Base-by-base conservation (phyloP, 2,113 vertebrate species). In the Perccottus glenii region DNA sequence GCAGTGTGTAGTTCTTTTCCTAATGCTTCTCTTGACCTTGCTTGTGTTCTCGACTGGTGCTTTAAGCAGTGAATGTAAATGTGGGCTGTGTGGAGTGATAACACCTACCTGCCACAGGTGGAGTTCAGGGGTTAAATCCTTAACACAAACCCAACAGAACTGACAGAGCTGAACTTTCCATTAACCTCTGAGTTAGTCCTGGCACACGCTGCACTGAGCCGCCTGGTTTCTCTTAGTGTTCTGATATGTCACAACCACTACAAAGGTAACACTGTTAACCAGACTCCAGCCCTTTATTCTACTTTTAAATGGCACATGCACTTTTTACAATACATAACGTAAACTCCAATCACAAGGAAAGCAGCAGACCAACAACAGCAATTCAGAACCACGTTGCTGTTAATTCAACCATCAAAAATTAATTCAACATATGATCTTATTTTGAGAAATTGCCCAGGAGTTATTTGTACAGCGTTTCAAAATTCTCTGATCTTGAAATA, bases 191-290 rank as follows among this genome's bases (percentile, higher is more conserved):
- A 40, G 36, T 15, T 27, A 60, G 5, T 58, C 45, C 40, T 51
- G 11, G 4, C 50, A 47, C 15, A n/a, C 6, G 52, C 48, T n/a
- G 15, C 47, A 15, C 9, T 1, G 9, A 8, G 33, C 63, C 15
- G 63, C 61, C 42, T 53, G 50, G 38, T 44, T 67, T 66, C 49
- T 60, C 10, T 52, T 44, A 46, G 51, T 35, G 35, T 71, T 64
- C 58, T 43, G 19, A 40, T 58, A 75, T 53, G 9, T 19, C 36
- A 49, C 33, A 50, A 14, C 11, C 27, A 27, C 5, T 1, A 15
- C 11, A 48, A 53, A 19, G 8, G 12, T 44, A 16, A 64, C 2
- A 10, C 33, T 11, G 42, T 45, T 9, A 67, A 60, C 8, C 47
- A 1, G 5, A 51, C 59, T 9, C 38, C 59, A 27, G 19, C 3